Base-by-base conservation (phyloP, 2,797 vertebrate genomes). In the Megalops cyprinoides region DNA sequence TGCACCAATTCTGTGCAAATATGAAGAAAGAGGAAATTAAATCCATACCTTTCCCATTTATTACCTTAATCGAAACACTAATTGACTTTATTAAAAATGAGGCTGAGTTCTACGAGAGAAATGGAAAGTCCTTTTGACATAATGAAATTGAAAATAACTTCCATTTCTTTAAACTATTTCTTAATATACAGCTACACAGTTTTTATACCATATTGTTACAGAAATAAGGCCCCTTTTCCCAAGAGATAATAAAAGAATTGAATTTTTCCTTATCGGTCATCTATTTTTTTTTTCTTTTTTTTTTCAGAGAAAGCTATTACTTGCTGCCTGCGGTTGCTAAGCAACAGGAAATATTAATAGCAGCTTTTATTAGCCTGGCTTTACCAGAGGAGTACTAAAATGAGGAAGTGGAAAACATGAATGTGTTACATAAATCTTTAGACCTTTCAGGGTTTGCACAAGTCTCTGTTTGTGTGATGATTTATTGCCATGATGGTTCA, bases 301-400 rank as follows among this genome's bases (percentile, higher is more conserved):
- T 74, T 49, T 44, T 96, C 96, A 96, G 96, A 96, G 96, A 95
- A 98, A 98, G 97, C 97, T 98, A 99, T 99, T 98, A 99, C 97
- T 99, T 96, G 96, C 96, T 95, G 96, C 96, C 97, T 94, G 94
- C 84, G 92, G 98, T 99, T 98, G 97, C 97, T 94, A 96, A 93
- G 97, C 97, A 98, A 99, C 97, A 97, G 96, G 97, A 97, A 97
- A 99, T 98, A 99, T 99, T 99, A 99, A 99, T 99, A 98, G 97
- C 96, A 95, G 96, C 97, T 99, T 99, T 99, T 99, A 99, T 99
- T 99, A 98, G 97, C 96, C 96, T 95, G 97, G 97, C 97, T 98
- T 97, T 97, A 97, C 96, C 97, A 96, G 96, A 94, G 94, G 96
- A 97, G 97, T 96, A 97, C 96, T 97, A 98, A 97, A 98, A 98